A percentile compares a stretch with the other conserved stretches of the same genome.
Evolutionary conservation across 2,113 vertebrate genomes (phyloP).

Genomic region (Gavialis gangeticus): DNA sequence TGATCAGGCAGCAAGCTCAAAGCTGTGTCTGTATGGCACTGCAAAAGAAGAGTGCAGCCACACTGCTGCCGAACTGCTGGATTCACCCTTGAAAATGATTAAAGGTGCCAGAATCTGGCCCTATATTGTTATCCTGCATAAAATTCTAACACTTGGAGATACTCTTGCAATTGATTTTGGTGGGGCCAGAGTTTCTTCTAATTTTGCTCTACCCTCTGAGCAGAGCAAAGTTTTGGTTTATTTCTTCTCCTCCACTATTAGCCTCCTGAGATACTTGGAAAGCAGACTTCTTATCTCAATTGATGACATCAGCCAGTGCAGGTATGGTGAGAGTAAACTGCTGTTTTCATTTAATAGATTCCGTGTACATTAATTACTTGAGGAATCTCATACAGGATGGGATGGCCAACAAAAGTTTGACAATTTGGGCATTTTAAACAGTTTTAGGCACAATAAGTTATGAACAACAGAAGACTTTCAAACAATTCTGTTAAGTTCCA

Average conservation of each 20-base stretch:
- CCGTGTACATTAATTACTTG: not conserved
- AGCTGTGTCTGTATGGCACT: too few species aligned
- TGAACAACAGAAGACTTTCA: rapidly evolving
- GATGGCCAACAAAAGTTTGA: not conserved
- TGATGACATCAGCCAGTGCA: not conserved
- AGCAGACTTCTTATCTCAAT: not conserved
- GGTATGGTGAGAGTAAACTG: not conserved
- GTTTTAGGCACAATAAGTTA: not conserved
- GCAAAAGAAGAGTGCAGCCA: too few species aligned
- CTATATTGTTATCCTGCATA: not conserved
- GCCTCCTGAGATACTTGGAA: rapidly evolving
- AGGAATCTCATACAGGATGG: not conserved
- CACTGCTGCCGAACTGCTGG: too few species aligned
- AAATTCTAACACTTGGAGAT: not conserved
- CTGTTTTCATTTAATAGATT: not conserved
- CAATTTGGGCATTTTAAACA: not conserved
- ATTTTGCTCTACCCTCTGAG: not conserved
- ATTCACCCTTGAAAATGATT: not conserved
- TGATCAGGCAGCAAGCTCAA: too few species aligned
- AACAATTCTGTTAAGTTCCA: not conserved
- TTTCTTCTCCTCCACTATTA: not conserved
- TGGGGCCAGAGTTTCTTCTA: not conserved
- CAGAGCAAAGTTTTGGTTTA: not conserved
- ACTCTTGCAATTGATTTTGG: not conserved
- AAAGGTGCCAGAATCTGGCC: not conserved